Evolutionary conservation across 2,888 invertebrate species (phyloP), one percentile per base, ranked within the genome.

Genomic region (Biston stratarius): DNA sequence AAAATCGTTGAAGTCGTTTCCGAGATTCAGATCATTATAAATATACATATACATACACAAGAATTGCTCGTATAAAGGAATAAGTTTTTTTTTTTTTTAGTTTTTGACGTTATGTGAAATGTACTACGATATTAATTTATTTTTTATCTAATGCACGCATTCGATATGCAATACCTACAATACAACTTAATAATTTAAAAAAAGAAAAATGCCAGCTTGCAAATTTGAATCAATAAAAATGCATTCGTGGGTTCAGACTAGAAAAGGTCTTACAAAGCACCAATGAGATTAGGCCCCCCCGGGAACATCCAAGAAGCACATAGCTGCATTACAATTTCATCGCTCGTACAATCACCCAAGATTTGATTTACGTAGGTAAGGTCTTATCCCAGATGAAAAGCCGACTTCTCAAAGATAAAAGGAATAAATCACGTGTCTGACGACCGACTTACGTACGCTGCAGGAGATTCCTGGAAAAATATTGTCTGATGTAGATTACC

Each of bases 361-460:
- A 86, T 89, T 88, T 90, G 90, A 87, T 89, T 90, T 88, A 89
- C 84, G 88, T 81, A 83, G 83, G 84, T 80, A 76, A 77, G 71
- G 75, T 78, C 83, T 87, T 89, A 89, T 89, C 84, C 82, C 72
- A 83, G 86, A 86, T 87, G 83, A 86, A 90, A 89, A 88, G 85
- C 84, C 83, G 80, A 80, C 83, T 83, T 66, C 78, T 83, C 83
- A 77, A 78, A 89, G 89, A 91, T 90, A 89, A 91, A 88, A 87
- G 86, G 86, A 88, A 92, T 91, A 90, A 91, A 91, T 91, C 90
- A 88, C 87, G 83, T 85, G 89, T 90, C 90, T 63, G 83, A 76
- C 84, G 82, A 86, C 83, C 83, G 87, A 84, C 90, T 88, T 89
- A 88, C 89, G 86, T 89, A 88, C 89, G 86, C 81, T 82, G 84